Evolutionary conservation across 2,888 invertebrate species (phyloP), one percentile per base, ranked within the genome.

Genomic region (Trissolcus brochymenae): DNA sequence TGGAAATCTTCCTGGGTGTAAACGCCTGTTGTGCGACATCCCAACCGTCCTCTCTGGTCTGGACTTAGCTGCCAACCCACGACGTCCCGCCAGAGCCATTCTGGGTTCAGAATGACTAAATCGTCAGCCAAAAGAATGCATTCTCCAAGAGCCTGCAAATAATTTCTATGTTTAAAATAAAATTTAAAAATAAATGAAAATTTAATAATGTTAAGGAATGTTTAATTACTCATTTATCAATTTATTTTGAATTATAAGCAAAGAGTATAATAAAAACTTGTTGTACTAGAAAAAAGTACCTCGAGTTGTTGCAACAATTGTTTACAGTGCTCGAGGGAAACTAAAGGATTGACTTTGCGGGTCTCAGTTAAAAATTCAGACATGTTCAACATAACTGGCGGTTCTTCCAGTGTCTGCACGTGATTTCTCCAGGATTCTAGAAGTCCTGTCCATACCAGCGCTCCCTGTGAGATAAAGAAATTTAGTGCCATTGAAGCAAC

Each of bases 1-100:
- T 94, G 94, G 85, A 95, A 93, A 87, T 95, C 94, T 81, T 94
- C 94, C 11, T 92, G 89, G 1, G 93, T 92, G 86, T 94, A 95
- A 81, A 93, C 93, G 1, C 95, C 95, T 14, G 93, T 92, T 7
- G 92, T 91, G 41, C 93, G 90, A 40, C 91, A 91, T 14, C 87
- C 88, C n/a, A 87, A 82, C 53, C 88, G 87, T 65, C 85, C 87
- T 62, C 87, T 84, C 71, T 92, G 92, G 61, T 91, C 92, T 51
- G 90, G 89, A 70, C 90, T 92, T 64, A 95, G 88, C 54, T 95
- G 90, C 85, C 92, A 92, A 1, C 94, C 94, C 60, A 94, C 90
- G 17, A 94, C 90, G 80, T 92, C 92, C 25, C 90, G 89, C 85
- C 94, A 93, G 62, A 94, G 89, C 94, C 94, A 94, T 70, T 91